phyloP scores from a whole-genome alignment of 64 coral and sea anemone genomes.

The Stichodactyla mertensii region DNA sequence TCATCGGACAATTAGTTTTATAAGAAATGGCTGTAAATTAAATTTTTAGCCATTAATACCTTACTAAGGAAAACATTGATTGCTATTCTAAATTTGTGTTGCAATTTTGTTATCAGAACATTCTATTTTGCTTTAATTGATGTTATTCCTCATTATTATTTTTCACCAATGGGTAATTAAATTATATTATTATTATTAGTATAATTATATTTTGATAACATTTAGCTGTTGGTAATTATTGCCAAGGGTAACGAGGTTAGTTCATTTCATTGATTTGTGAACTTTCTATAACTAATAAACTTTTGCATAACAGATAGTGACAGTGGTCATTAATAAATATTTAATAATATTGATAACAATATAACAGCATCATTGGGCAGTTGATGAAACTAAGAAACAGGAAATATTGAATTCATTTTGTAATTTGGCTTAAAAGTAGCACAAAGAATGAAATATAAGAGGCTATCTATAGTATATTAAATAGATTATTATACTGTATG shows the following conservation, averaged over 20 bases:
- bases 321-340: background rate
- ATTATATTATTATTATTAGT: background rate
- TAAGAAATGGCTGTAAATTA: background rate
- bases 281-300: background rate
- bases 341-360: background rate
- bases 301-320: background rate
- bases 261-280: slow-evolving; percentile 21
- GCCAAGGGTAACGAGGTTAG: background rate
- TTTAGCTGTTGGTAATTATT: background rate
- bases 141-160: background rate
- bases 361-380: background rate
- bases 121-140: background rate
- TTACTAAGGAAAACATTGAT: background rate
- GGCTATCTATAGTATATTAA: no score
- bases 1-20: background rate
- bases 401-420: background rate
- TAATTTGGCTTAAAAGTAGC: background rate
- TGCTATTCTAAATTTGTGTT: background rate
- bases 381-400: background rate
- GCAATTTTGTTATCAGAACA: slow-evolving; percentile 9
- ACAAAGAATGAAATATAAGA: no score
- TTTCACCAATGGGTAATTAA: background rate
- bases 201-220: slow-evolving; percentile 24
- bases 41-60: background rate
- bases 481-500: no score